Base-by-base conservation (phyloP, 2,888 invertebrate species). In the Tinea semifulvella region DNA sequence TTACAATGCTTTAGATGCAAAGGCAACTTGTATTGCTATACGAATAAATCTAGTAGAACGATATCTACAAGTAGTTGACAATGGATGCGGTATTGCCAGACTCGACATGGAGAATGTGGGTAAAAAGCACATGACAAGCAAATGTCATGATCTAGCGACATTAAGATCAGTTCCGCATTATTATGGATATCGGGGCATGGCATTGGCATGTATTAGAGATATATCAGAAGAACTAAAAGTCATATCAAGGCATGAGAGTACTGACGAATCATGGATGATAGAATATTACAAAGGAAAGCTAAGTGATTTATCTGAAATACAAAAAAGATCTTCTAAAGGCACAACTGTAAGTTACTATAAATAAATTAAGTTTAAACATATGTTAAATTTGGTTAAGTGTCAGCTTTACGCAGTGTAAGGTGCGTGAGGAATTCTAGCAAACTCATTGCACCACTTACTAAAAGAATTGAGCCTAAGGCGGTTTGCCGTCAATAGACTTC, bases 31-130 rank as follows among this genome's bases (percentile, higher is more conserved):
- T 17, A 84, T 93, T 46, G 90, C 89, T 14, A 77, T 92, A 43
- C 77, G 90, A 56, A 61, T 92, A 17, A 75, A 90, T 61, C 65
- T 87, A 18, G 60, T 70, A 46, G 76, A 83, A 48, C 82, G 81
- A 54, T 82, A 79, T 51, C 79, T 93, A 51, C 89, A 90, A 82
- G 88, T 92, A 4, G 80, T 91, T 27, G 93, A 93, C 60, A 91
- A 92, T 74, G 92, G 92, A 1, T 54, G 50, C 52, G 93, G 93
- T 2, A 84, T 93, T 20, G 53, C 67, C 2, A 64, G 71, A 53
- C 56, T 66, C 18, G 83, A 88, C 57, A 72, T 92, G 48, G 58
- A 75, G 39, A 50, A 68, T 17, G 57, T 90, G 40, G 91, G 89
- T 10, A 64, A 75, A 51, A 83, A 85, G 50, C 83, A 88, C 55